Conservation (phyloP, 2,113 vertebrate genomes). For the Pycnonotus jocosus region DNA sequence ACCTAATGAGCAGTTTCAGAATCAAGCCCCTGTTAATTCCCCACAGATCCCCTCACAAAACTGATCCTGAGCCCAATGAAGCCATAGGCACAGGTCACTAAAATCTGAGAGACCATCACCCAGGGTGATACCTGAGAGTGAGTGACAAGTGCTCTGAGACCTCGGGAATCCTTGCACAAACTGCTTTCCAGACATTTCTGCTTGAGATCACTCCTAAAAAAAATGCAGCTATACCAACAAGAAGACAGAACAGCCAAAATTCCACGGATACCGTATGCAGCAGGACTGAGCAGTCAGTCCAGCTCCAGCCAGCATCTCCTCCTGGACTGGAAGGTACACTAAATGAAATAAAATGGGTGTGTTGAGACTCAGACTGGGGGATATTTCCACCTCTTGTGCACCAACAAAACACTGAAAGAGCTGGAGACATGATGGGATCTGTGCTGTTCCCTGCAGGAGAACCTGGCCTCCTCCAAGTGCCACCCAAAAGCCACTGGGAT, state of each 20-base stretch:
- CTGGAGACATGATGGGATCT: rapidly evolving
- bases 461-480: not conserved
- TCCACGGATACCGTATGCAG: not conserved
- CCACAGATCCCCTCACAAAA: not conserved
- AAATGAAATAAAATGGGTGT: not conserved
- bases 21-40: not conserved
- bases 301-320: not conserved
- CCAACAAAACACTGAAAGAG: not conserved
- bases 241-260: not conserved
- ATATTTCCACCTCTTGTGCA: not conserved
- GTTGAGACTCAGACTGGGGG: not conserved
- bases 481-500: not conserved
- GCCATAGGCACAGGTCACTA: not conserved
- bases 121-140: not conserved
- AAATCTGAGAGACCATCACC: not conserved
- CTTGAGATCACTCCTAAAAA: not conserved
- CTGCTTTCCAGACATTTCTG: not conserved
- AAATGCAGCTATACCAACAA: not conserved
- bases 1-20: not conserved
- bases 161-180: not conserved
- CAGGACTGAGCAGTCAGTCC: not conserved
- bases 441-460: not conserved
- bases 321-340: not conserved
- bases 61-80: not conserved
- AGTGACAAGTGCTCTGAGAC: not conserved